phyloP scores from a whole-genome alignment of 2,888 invertebrate species.

The Caenorhabditis afra region DNA sequence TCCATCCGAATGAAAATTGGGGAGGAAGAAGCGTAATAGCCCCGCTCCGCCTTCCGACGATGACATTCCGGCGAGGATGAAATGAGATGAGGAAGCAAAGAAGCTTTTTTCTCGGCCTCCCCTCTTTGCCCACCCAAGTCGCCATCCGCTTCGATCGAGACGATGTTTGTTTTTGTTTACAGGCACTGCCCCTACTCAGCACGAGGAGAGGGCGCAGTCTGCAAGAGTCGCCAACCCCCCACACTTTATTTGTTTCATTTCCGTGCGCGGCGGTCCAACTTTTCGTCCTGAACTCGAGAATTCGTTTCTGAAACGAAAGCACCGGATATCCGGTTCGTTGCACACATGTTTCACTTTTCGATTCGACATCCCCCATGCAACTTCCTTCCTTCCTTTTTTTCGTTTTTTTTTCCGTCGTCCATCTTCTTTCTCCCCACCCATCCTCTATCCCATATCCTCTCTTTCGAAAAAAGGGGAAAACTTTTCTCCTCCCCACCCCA shows the following conservation, averaged over 20 bases:
- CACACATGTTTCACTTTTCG: conserved; percentile 12
- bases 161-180: conserved; percentile 52
- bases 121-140: no score
- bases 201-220: no score
- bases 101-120: conserved; percentile 16
- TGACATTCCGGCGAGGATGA: background rate
- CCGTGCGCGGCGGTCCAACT: background rate
- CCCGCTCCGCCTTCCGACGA: conserved; percentile 40
- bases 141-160: no score
- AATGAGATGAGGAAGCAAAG: conserved; percentile 20
- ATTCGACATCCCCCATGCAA: background rate
- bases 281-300: background rate
- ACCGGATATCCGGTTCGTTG: conserved; percentile 9
- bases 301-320: background rate
- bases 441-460: background rate
- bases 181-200: background rate
- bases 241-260: background rate
- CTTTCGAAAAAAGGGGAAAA: background rate
- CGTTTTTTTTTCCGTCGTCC: no score
- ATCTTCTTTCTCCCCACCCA: no score
- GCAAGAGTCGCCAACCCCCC: no score
- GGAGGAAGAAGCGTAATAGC: conserved; percentile 42
- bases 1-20: background rate
- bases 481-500: no score
- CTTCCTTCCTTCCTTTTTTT: background rate